Base-by-base conservation (phyloP, 2,888 invertebrate genomes). In the Drosophila flavopinicola region DNA sequence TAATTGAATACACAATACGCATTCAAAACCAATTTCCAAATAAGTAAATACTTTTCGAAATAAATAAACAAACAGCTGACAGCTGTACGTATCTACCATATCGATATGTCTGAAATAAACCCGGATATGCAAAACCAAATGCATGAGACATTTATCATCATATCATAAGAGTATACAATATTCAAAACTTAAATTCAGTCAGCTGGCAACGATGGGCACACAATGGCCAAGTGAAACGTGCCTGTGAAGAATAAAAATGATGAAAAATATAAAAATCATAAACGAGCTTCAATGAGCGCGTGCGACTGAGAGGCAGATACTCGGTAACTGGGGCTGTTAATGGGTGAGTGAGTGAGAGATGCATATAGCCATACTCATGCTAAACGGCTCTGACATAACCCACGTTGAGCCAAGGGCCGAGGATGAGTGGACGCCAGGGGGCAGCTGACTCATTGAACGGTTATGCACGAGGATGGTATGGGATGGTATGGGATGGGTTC, bases 161-260 rank as follows among this genome's bases (percentile, higher is more conserved):
- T 6, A 3, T 6, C 1, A 6, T 9, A 25, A 66, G 65, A 24
- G 57, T 58, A 37, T 64, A 48, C 6, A 20, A 33, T 35, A 44
- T 11, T 35, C 13, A 47, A 38, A 45, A 47, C 37, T 44, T 15
- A 58, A 47, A 32, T 25, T 59, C 47, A 59, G 47, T 10, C 30
- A 15, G 59, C 32, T 66, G 57, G 38, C 47, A 47, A 25, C 39
- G 48, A 57, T 58, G 58, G 66, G 38, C 51, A 68, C 33, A 71
- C 67, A 75, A 75, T 75, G 60, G 65, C 39, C 23, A 65, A 67
- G 39, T 49, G 52, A 72, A 68, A 73, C 72, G 68, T 73, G 72
- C 58, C 65, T 48, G 72, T 24, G 42, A 66, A 71, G 69, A 70
- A 66, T 73, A 54, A 67, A 64, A 59, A 65, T 38, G 35, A 67